Evolutionary conservation across 2,888 invertebrate species (phyloP).

Genomic region (Morpho deidamia): DNA sequence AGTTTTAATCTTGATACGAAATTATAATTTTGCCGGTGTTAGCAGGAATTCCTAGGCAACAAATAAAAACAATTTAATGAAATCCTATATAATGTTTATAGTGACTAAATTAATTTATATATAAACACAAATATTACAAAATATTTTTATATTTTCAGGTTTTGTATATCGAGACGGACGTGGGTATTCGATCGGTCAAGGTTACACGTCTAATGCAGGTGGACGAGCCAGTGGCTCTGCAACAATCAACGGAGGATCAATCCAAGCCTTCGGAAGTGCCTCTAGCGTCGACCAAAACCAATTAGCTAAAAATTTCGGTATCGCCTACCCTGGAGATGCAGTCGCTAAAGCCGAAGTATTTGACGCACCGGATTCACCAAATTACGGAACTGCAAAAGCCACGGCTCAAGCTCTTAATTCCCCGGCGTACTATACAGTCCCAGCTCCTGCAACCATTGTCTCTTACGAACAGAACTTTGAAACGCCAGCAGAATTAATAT

Average conservation of each 20-base stretch:
- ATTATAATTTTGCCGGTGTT: too few relatives aligned
- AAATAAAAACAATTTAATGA: too few relatives aligned
- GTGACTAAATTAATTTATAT: too few relatives aligned
- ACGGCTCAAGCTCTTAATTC: constrained; percentile 33
- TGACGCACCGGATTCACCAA: constrained; percentile 32
- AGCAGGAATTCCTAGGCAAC: too few relatives aligned
- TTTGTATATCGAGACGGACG: constrained; percentile 55
- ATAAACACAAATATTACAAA: too few relatives aligned
- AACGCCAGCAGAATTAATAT: constrained; percentile 36
- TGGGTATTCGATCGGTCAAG: constrained; percentile 47
- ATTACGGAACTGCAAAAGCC: constrained; percentile 33
- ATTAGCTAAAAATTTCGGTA: constrained; percentile 36
- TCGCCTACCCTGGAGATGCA: constrained; percentile 42
- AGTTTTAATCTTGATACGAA: too few relatives aligned
- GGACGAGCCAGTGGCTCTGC: constrained; percentile 49
- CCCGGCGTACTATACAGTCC: constrained; percentile 47
- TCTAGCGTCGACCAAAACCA: constrained; percentile 21
- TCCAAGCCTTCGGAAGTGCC: constrained; percentile 43
- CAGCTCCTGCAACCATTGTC: constrained; percentile 51
- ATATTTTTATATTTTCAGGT: constrained; percentile 32
- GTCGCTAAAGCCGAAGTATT: constrained; percentile 41
- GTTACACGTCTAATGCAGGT: constrained; percentile 40
- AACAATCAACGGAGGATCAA: constrained; percentile 36
- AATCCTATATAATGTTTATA: too few relatives aligned
- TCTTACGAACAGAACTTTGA: constrained; percentile 59